Percentiles rank a stretch among this genome's conserved stretches.
phyloP scores from a whole-genome alignment of 2,888 invertebrate genomes.

The Crossocerus cetratus region DNA sequence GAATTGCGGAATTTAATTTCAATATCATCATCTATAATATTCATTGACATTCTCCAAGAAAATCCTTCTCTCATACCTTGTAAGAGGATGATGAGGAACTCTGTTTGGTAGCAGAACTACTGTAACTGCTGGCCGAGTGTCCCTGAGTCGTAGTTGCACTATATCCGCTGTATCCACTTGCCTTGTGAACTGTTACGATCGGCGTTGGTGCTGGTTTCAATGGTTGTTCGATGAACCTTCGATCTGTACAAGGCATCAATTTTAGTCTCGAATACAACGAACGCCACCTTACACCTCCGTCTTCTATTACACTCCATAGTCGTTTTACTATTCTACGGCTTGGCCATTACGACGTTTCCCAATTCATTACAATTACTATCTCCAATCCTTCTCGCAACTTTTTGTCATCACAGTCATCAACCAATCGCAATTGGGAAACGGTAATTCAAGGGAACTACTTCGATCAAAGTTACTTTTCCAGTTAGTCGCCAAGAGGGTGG shows the following conservation, averaged over 20 bases:
- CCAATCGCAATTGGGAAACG: too few species aligned
- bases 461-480: slow-evolving; percentile 2
- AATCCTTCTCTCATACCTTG: slow-evolving; percentile 47
- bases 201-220: slow-evolving; percentile 87
- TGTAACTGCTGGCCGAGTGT: slow-evolving; percentile 49
- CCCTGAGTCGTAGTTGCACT: slow-evolving; percentile 75
- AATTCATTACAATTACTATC: too few species aligned
- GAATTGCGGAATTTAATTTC: slow-evolving; percentile 1
- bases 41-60: not conserved
- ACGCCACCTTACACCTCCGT: too few species aligned
- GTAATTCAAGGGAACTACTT: slow-evolving; percentile 1
- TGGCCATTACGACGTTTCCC: too few species aligned
- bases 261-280: not conserved
- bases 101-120: slow-evolving; percentile 55
- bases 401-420: too few species aligned
- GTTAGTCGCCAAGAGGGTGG: not conserved
- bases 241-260: slow-evolving; percentile 78
- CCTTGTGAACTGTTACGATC: slow-evolving; percentile 78
- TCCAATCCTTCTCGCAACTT: too few species aligned
- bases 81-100: slow-evolving; percentile 61
- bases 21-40: not conserved
- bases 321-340: too few species aligned
- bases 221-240: slow-evolving; percentile 91
- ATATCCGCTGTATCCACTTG: slow-evolving; percentile 75
- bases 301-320: too few species aligned